Percentiles rank a stretch among this genome's conserved stretches.
Evolutionary conservation across 2,888 invertebrate species (phyloP).

Genomic region (Gortyna flavago): DNA sequence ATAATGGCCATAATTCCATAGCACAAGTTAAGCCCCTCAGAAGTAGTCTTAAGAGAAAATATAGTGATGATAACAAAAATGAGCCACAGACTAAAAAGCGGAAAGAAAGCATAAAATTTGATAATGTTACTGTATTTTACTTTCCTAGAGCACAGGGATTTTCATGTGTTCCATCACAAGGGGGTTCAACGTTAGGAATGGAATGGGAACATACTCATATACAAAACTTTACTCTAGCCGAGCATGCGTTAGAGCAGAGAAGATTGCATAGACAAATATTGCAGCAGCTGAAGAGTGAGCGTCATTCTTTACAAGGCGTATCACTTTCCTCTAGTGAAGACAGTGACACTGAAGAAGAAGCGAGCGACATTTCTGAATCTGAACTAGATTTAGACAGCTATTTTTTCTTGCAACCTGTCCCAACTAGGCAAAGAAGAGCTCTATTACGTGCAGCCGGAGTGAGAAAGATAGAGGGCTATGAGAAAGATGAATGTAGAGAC

Average conservation of each 20-base stretch:
- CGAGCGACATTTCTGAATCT: slow-evolving; percentile 94
- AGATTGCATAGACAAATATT: slow-evolving; percentile 95
- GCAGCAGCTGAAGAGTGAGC: slow-evolving; percentile 93
- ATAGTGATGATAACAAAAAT: slow-evolving; percentile 81
- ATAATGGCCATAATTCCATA: slow-evolving; percentile 63
- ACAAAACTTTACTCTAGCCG: slow-evolving; percentile 95
- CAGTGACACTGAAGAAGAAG: slow-evolving; percentile 95
- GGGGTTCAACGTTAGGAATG: slow-evolving; percentile 98
- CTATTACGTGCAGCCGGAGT: slow-evolving; percentile 97
- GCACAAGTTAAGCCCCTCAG: slow-evolving; percentile 73
- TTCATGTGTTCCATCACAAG: slow-evolving; percentile 97
- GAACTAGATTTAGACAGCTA: slow-evolving; percentile 97
- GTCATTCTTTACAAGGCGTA: slow-evolving; percentile 89
- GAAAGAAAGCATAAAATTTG: slow-evolving; percentile 96
- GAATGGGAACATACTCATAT: slow-evolving; percentile 92
- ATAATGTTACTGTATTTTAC: slow-evolving; percentile 98
- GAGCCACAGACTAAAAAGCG: slow-evolving; percentile 90
- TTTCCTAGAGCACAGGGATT: slow-evolving; percentile 98
- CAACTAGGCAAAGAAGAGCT: slow-evolving; percentile 96
- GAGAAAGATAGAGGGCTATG: slow-evolving; percentile 96
- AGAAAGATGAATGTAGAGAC: slow-evolving; percentile 98
- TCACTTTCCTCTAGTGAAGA: slow-evolving; percentile 94
- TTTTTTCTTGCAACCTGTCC: slow-evolving; percentile 97
- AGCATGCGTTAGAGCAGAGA: slow-evolving; percentile 97
- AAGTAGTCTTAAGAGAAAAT: slow-evolving; percentile 93